These are phyloP conservation scores for Notamacropus eugenii DNA, from an alignment of 2,797 vertebrate species.

Conservation along the genomic window DNA sequence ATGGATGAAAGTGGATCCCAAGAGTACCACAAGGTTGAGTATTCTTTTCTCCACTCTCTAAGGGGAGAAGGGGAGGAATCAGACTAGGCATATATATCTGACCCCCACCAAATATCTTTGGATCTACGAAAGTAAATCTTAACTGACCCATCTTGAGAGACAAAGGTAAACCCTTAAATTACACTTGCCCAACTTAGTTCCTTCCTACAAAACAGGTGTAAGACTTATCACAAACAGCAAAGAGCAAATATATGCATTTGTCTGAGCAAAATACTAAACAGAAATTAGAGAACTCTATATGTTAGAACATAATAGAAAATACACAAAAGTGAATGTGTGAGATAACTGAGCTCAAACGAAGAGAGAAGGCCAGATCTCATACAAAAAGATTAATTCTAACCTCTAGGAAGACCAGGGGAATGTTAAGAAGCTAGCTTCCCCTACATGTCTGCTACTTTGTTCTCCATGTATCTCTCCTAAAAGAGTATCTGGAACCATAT, in stretches of 20 bases:
- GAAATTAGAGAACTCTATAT: too few species aligned
- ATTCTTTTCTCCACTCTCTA: neutral
- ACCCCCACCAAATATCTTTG: neutral
- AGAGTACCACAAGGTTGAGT: neutral
- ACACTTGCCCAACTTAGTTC: neutral
- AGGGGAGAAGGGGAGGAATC: neutral
- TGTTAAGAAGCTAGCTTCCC: neutral
- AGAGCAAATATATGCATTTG: neutral
- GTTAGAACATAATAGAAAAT: too few species aligned
- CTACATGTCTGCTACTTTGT: neutral
- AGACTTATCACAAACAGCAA: neutral
- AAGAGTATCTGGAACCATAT: neutral
- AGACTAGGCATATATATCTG: neutral
- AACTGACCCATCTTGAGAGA: neutral
- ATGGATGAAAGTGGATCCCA: neutral
- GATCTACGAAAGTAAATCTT: neutral
- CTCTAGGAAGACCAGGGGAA: neutral
- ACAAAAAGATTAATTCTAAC: neutral
- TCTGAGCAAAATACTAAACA: too few species aligned
- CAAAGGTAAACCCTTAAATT: neutral
- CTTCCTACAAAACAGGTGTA: neutral
- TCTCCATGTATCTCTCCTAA: neutral
- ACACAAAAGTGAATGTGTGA: too few species aligned
- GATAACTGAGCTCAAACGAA: too few species aligned
- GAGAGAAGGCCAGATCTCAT: neutral